Conservation (phyloP, 2,888 invertebrate species). For the Morpho deidamia region DNA sequence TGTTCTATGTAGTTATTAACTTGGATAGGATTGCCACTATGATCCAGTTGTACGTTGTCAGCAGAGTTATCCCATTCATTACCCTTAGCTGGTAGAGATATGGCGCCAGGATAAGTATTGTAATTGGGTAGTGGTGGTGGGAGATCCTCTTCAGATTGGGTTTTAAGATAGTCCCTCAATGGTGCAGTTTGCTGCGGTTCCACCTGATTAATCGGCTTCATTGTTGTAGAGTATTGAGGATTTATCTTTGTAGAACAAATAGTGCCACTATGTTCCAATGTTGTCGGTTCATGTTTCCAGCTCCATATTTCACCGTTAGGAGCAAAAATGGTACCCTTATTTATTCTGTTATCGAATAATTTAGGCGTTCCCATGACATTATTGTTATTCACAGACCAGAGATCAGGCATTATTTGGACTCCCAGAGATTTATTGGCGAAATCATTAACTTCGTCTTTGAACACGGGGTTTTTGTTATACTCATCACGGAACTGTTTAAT, state of each 20-base stretch:
- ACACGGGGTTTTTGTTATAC: conserved; percentile 71
- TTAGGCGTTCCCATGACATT: conserved; percentile 63
- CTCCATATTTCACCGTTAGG: conserved; percentile 76
- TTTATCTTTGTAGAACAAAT: conserved; percentile 68
- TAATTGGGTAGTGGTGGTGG: conserved; percentile 69
- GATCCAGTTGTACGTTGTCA: conserved; percentile 27
- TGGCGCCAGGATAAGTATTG: conserved; percentile 61
- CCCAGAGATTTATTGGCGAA: conserved; percentile 68
- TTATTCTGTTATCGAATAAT: conserved; percentile 58
- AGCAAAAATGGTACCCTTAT: conserved; percentile 72
- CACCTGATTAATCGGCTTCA: conserved; percentile 62
- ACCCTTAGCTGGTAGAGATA: conserved; percentile 30
- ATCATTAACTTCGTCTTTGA: conserved; percentile 75
- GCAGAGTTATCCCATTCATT: conserved; percentile 44
- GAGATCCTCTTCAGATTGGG: conserved; percentile 58
- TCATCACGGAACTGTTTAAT: conserved; percentile 76
- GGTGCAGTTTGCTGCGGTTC: conserved; percentile 68
- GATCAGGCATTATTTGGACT: conserved; percentile 63
- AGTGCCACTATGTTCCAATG: conserved; percentile 65
- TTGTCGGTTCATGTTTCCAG: conserved; percentile 72
- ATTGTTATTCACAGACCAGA: conserved; percentile 61
- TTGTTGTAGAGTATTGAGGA: conserved; percentile 66
- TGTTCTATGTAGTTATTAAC: conserved; percentile 43
- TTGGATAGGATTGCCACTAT: conserved; percentile 20
- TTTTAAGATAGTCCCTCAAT: conserved; percentile 57